Conservation (phyloP, 2,113 vertebrate species). For the Ciconia boyciana region DNA sequence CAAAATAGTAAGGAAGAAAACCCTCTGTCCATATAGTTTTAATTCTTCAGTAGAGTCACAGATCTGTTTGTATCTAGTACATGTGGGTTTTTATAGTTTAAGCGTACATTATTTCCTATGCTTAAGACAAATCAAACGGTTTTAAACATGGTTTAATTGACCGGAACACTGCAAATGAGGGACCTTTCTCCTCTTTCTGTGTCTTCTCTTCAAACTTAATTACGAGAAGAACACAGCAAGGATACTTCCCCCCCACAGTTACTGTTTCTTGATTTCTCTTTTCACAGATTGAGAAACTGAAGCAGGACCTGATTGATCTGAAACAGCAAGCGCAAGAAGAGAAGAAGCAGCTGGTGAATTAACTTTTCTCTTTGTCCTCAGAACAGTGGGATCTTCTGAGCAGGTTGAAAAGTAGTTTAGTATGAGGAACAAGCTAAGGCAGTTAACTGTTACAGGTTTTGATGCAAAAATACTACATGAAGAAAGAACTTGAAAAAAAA, state of each 20-base stretch:
- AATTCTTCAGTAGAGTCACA: not conserved
- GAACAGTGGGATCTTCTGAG: not conserved
- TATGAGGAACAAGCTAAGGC: not conserved
- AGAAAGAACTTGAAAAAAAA: not conserved
- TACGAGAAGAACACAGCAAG: not conserved
- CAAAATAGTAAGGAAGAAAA: not conserved
- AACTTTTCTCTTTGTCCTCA: not conserved
- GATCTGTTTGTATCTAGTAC: not conserved
- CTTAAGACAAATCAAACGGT: not conserved
- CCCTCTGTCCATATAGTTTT: not conserved
- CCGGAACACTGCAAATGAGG: not conserved
- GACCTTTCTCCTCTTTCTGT: not conserved
- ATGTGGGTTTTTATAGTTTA: not conserved
- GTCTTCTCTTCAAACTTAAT: not conserved
- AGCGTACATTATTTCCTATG: not conserved
- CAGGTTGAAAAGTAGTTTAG: not conserved
- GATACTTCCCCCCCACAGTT: not conserved
- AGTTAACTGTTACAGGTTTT: not conserved
- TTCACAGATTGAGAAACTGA: conserved; percentile 75
- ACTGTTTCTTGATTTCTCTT: not conserved
- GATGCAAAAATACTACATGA: not conserved
- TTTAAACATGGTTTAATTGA: not conserved
- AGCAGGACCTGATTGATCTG: conserved; percentile 67
- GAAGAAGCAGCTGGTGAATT: conserved; percentile 73
- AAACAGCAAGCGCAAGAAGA: conserved; percentile 70